These are phyloP conservation scores for Rhizomys pruinosus DNA, from an alignment of 2,113 vertebrate genomes.

Conservation along the genomic window DNA sequence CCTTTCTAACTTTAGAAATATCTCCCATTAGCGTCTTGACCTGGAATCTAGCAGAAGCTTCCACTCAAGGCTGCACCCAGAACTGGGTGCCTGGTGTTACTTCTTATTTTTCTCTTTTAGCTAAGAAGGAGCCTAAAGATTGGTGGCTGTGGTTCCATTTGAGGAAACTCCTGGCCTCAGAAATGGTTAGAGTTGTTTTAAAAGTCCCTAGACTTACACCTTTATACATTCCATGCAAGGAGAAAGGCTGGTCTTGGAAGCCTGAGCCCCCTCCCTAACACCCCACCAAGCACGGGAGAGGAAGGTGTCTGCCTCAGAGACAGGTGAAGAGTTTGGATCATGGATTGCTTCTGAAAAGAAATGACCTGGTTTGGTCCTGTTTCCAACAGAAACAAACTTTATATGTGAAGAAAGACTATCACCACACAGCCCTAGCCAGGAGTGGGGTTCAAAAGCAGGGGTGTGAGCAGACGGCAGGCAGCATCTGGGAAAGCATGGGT, in stretches of 20 bases:
- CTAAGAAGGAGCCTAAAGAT: not conserved
- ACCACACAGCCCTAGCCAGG: not conserved
- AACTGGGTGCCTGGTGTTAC: too few relatives aligned
- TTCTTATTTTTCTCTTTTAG: too few relatives aligned
- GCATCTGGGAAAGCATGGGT: accelerated
- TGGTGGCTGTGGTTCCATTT: not conserved
- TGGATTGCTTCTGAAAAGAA: not conserved
- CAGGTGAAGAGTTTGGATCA: not conserved
- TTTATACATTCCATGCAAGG: not conserved
- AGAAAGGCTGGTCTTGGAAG: not conserved
- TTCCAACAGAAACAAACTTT: constrained; percentile 10
- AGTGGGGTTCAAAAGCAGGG: not conserved
- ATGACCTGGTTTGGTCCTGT: not conserved
- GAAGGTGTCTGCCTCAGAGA: not conserved
- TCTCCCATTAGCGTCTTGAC: not conserved
- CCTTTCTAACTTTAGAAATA: not conserved
- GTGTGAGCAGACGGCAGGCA: not conserved
- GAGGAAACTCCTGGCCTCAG: not conserved
- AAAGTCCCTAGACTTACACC: not conserved
- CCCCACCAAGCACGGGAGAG: accelerated
- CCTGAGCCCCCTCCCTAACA: too few relatives aligned
- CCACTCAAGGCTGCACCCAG: too few relatives aligned
- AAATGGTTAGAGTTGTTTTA: not conserved
- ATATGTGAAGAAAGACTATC: too few relatives aligned
- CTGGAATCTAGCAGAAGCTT: not conserved